Base-by-base conservation (phyloP, 1,140 invertebrate species). In the Drosophila pandora region DNA sequence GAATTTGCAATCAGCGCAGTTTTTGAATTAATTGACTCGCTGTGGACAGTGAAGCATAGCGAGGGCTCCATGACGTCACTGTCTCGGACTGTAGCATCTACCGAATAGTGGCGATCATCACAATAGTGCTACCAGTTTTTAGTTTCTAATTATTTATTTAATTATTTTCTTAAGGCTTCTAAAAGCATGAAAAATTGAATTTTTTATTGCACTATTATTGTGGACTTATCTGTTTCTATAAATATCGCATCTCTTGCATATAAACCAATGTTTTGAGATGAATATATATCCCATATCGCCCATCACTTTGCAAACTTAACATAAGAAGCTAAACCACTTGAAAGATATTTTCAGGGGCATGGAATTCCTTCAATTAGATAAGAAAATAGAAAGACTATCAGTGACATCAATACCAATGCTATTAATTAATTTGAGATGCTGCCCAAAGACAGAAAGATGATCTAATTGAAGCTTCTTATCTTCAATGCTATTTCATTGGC, bases 1-100 rank as follows among this genome's bases (percentile, higher is more conserved):
- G 34, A 37, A 37, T 37, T 37, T 37, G 34, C 34, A 37, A 37
- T 37, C 34, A 37, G 34, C 37, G 28, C 63, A 57, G 49, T 37
- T 57, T 57, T 47, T 43, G 39, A 70, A 59, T 71, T 71, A 79
- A 79, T 79, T 79, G 47, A 79, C 54, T 79, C 56, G 65, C 58
- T 58, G 41, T 58, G 55, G 69, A 77, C 59, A 65, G 48, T 74
- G 69, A 69, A 68, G 69, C 76, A 79, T 79, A 55, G 32, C 76
- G 57, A 55, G 32, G 68, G 62, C 41, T 21, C 28, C n/a, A 71
- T 80, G 77, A 79, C 71, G 77, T 75, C 77, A 80, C 47, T 47
- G 55, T 53, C 58, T 52, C 61, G 54, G 58, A 57, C 21, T 47
- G 61, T 69, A 53, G 37, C 69, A 34, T 49, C 45, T 59, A 30